Base-by-base conservation (phyloP, 2,797 vertebrate genomes). In the Poeciliopsis turneri region DNA sequence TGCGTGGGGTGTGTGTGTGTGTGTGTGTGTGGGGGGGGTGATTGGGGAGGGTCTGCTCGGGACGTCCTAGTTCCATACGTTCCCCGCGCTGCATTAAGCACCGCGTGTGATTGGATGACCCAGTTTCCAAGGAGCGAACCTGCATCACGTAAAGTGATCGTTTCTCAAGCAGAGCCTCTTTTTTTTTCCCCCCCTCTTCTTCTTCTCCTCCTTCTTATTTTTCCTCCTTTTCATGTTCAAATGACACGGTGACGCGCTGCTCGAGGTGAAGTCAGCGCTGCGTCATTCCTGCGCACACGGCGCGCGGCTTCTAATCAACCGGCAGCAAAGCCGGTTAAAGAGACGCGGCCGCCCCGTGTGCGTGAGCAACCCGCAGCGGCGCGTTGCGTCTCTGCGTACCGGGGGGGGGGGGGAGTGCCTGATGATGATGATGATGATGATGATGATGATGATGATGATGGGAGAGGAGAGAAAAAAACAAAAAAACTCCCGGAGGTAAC, bases 281-380 rank as follows among this genome's bases (percentile, higher is more conserved):
- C 95, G 96, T 96, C 96, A 96, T 93, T 95, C 94, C 92, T 96
- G 95, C 95, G 95, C 94, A 96, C 95, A 95, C 91, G 93, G 93
- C 92, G 90, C 86, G 92, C 93, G 89, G 86, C 92, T 88, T 85
- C 90, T 93, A 94, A 88, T 92, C 92, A 91, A 74, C 82, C 79
- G 36, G 51, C 87, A 80, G 86, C 49, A 84, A 75, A 41, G 82
- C 74, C 90, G 74, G 91, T 96, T 95, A 95, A 95, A 95, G 94
- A 80, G 94, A 80, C 85, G 94, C 18, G 39, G 39, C 5, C 39
- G 7, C 39, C 84, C 78, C 78, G 77, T 82, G 64, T 45, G 64
- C 81, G 80, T 88, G 76, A 70, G 70, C 79, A 78, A 88, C 78
- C 93, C 91, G 94, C 94, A 94, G 87, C 92, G 94, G 87, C 92